Base-by-base conservation (phyloP, 2,113 vertebrate species). In the Neolamprologus toae region DNA sequence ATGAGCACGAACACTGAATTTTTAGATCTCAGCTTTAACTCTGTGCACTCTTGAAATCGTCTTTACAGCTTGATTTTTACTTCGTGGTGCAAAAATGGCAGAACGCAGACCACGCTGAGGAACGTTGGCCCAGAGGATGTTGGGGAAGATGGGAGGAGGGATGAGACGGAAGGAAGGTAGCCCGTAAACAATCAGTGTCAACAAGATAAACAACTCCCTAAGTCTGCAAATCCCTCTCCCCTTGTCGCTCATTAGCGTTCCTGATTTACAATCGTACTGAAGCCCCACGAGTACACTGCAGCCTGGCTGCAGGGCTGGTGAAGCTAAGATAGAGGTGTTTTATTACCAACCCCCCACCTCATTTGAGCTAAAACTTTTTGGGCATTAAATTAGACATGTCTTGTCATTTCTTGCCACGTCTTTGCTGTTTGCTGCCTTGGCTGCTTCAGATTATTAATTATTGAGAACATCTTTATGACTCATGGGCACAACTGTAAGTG, bases 41-140 rank as follows among this genome's bases (percentile, higher is more conserved):
- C 33, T 16, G 26, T 31, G 42, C 9, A 28, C 45, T 86, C 51
- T 82, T 90, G 63, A 86, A 26, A 19, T 76, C 6, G 1, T 76
- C 68, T 76, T 76, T 28, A 47, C 5, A 4, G 23, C 23, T 76
- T 28, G 23, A 76, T 28, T 47, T 76, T 28, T 76, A 47, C 40
- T 28, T 76, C 9, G 42, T 16, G 68, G 28, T 49, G 26, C 12
- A 40, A 76, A 86, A 84, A 37, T 73, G 45, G 13, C 82, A 42
- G 55, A 89, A 54, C 16, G 21, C 28, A 68, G 80, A 82, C 61
- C 19, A 78, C 17, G 17, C 53, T 73, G 45, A 66, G 63, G 89
- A 92, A 68, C 87, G 88, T 88, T 87, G 80, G 71, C 68, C 91
- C 31, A 68, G 71, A 85, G 35, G 35, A 79, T 82, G 81, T 35